phyloP scores from a whole-genome alignment of 2,797 vertebrate species.

The Acomys russatus region DNA sequence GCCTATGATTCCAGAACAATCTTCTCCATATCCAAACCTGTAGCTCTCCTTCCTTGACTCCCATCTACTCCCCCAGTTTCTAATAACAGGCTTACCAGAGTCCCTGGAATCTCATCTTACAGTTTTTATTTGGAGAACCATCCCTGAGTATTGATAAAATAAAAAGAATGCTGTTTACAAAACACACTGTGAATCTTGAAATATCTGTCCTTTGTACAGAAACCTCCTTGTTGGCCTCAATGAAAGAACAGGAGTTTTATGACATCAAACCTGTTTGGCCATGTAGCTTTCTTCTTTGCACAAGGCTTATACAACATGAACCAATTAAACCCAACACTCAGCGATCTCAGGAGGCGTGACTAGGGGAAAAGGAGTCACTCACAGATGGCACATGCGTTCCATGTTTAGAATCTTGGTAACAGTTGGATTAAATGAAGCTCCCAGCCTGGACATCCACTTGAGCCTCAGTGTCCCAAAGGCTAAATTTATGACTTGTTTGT shows the following conservation, averaged over 20 bases:
- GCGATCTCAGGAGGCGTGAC: neutral
- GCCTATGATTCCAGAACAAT: neutral
- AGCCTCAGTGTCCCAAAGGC: neutral
- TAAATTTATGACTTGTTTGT: neutral
- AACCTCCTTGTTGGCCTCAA: neutral
- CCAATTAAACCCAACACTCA: neutral
- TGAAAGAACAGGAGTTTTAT: neutral
- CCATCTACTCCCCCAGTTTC: neutral
- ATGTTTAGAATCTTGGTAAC: neutral
- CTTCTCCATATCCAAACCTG: neutral
- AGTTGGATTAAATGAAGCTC: neutral
- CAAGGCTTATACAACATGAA: neutral
- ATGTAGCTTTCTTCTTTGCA: neutral
- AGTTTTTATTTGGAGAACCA: neutral
- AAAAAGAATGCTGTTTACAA: neutral
- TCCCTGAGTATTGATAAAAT: neutral
- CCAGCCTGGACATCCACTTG: neutral
- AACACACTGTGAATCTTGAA: constrained; percentile 1
- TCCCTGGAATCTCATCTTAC: neutral
- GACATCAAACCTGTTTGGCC: neutral
- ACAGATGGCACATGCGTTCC: accelerated
- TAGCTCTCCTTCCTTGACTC: neutral
- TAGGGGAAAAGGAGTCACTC: neutral
- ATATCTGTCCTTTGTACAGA: neutral
- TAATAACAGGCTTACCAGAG: neutral